phyloP scores from a whole-genome alignment of 2,113 vertebrate species.

The Tricholaema leucomelas region DNA sequence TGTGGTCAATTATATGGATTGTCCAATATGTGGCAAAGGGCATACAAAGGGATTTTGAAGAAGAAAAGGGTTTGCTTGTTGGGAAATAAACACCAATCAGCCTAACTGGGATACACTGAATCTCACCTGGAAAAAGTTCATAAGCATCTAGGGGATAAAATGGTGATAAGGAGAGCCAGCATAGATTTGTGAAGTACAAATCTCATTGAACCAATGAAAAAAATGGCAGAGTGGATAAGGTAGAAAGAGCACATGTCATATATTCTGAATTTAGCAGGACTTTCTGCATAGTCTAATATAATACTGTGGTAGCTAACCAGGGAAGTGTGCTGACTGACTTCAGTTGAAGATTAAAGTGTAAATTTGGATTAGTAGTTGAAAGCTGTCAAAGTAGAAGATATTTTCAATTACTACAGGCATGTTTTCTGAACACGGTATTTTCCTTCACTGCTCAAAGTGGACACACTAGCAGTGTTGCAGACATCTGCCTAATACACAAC shows the following conservation, averaged over 20 bases:
- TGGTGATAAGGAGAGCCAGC: not conserved
- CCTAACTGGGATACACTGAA: not conserved
- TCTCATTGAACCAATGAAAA: not conserved
- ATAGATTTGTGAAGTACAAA: not conserved
- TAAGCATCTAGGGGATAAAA: not conserved
- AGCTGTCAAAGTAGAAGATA: not conserved
- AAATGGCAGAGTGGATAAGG: not conserved
- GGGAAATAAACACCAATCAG: not conserved
- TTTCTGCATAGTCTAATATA: not conserved
- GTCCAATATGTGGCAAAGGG: no score
- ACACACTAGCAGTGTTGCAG: rapidly evolving
- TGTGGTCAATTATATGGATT: no score
- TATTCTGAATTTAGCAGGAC: not conserved
- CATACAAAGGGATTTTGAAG: not conserved
- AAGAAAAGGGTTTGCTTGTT: not conserved
- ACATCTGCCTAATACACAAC: not conserved
- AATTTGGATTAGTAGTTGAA: not conserved
- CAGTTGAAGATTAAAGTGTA: not conserved
- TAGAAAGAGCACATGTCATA: not conserved
- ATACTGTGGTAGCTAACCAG: not conserved
- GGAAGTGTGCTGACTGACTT: not conserved
- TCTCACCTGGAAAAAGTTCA: not conserved
- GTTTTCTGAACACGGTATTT: not conserved
- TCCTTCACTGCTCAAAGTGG: not conserved
- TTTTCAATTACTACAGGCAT: not conserved